These are phyloP conservation scores for Rhinogobio ventralis DNA, from an alignment of 2,797 vertebrate genomes.

Conservation along the genomic window DNA sequence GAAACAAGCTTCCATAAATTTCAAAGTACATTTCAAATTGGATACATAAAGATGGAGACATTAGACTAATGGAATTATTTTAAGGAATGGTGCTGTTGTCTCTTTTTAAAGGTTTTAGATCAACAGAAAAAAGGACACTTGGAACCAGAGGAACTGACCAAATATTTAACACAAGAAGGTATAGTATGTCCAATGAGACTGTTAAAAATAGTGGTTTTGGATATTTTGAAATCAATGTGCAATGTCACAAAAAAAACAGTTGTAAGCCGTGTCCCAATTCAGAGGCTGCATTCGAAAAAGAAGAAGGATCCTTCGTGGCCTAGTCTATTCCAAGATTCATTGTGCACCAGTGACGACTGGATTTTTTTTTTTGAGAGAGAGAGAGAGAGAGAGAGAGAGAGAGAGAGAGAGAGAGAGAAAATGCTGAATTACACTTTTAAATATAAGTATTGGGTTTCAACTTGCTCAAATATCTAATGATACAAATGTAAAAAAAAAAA, in stretches of 20 bases:
- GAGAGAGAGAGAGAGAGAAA: background rate
- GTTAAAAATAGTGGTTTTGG: background rate
- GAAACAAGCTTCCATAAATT: no score
- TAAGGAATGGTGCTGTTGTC: background rate
- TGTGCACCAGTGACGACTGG: accelerated
- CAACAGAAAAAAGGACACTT: conserved; percentile 85
- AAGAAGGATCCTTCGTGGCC: background rate
- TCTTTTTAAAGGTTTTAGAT: conserved; percentile 85
- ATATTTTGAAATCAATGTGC: background rate
- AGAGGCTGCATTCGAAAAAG: background rate
- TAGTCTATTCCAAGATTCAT: background rate
- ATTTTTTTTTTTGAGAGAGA: background rate
- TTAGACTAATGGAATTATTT: background rate
- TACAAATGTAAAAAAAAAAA: background rate
- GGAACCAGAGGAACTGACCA: conserved; percentile 83
- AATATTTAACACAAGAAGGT: conserved; percentile 92
- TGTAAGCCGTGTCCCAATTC: background rate
- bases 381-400: no score
- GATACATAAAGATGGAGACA: background rate
- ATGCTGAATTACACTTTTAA: background rate
- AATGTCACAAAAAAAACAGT: background rate
- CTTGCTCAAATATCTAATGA: background rate
- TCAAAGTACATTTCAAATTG: background rate
- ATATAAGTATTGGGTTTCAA: background rate
- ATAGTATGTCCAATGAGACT: conserved; percentile 21